Evolutionary conservation across 1,140 invertebrate species (phyloP).

Genomic region (Goniozus legneri): DNA sequence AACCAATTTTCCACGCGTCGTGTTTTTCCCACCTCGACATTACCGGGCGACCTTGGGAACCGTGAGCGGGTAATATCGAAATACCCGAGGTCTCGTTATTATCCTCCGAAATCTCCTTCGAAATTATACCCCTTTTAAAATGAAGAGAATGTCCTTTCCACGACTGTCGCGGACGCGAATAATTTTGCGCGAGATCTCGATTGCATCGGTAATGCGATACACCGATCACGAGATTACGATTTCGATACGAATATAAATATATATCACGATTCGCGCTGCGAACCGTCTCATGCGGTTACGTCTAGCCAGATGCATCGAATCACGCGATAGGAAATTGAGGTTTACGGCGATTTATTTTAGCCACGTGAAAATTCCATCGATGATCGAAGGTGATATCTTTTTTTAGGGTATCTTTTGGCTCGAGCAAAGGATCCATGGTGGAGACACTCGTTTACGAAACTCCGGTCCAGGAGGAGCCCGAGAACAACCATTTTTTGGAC

Average conservation of each 20-base stretch:
- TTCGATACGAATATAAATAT: too few relatives aligned
- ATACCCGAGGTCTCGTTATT: too few relatives aligned
- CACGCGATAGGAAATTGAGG: conserved; percentile 43
- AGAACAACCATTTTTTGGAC: conserved; percentile 66
- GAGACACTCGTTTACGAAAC: conserved; percentile 89
- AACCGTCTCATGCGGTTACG: conserved; percentile 29
- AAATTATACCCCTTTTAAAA: too few relatives aligned
- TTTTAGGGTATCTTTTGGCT: conserved; percentile 84
- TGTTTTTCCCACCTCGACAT: background rate
- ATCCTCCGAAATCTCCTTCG: too few relatives aligned
- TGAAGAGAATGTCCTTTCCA: too few relatives aligned
- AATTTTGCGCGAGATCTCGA: too few relatives aligned
- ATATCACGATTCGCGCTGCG: too few relatives aligned
- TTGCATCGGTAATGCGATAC: conserved; percentile 26
- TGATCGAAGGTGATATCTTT: background rate
- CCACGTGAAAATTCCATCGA: background rate
- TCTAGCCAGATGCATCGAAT: conserved; percentile 27
- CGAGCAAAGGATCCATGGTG: conserved; percentile 92
- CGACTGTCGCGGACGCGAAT: too few relatives aligned
- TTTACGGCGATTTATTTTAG: conserved; percentile 29
- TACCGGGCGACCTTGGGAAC: too few relatives aligned
- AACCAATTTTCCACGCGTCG: conserved; percentile 1
- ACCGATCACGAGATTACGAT: conserved; percentile 32
- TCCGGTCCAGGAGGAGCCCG: conserved; percentile 65
- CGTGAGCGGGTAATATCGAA: too few relatives aligned